Evolutionary conservation across 2,797 vertebrate genomes (phyloP).

Genomic region (Brotula barbata): DNA sequence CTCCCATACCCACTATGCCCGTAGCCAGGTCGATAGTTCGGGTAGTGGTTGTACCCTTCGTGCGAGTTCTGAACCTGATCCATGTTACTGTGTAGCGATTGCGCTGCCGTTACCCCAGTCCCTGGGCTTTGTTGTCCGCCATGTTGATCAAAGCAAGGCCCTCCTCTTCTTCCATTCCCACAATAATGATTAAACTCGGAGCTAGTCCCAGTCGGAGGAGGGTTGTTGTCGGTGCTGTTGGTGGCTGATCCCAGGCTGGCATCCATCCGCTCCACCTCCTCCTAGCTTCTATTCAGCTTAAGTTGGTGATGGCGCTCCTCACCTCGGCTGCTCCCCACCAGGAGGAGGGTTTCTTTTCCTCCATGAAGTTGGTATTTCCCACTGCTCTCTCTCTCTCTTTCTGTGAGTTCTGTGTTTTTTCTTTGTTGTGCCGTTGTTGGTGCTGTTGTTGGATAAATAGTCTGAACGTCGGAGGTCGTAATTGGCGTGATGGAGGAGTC

Average conservation of each 20-base stretch:
- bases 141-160: constrained; percentile 99
- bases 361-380: too few species aligned
- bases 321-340: too few species aligned
- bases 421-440: constrained; percentile 62
- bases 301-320: constrained; percentile 61
- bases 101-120: constrained; percentile 85
- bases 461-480: constrained; percentile 59
- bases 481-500: constrained; percentile 74
- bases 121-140: constrained; percentile 99
- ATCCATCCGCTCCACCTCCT: constrained; percentile 76
- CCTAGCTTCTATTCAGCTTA: constrained; percentile 76
- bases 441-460: constrained; percentile 63
- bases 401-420: constrained; percentile 39
- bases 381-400: too few species aligned
- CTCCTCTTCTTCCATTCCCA: constrained; percentile 88
- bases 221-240: constrained; percentile 78
- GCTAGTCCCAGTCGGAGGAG: constrained; percentile 77
- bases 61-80: constrained; percentile 90
- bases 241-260: constrained; percentile 79
- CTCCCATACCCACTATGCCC: constrained; percentile 81
- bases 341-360: too few species aligned
- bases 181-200: constrained; percentile 88
- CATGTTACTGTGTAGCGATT: constrained; percentile 81
- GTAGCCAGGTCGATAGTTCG: constrained; percentile 85
- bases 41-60: constrained; percentile 89